phyloP scores from a whole-genome alignment of 2,113 vertebrate species.

The Falcunculus frontatus region DNA sequence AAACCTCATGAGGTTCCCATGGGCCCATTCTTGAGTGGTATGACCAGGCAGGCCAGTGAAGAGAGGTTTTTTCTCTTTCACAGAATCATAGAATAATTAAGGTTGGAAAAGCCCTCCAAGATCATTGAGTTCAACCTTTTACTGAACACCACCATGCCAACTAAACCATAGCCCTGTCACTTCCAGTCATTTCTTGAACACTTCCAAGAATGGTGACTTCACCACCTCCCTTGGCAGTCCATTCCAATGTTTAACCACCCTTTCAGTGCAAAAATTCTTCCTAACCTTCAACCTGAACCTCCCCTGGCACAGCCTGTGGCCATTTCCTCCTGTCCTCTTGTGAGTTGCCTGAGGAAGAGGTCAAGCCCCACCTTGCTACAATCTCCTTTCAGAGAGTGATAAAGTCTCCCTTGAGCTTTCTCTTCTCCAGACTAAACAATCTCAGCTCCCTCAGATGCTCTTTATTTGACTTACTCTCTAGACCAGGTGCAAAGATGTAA shows the following conservation, averaged over 20 bases:
- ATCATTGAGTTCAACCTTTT: not conserved
- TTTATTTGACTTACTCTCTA: not conserved
- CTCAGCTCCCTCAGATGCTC: not conserved
- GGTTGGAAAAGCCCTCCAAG: not conserved
- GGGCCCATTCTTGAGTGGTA: not conserved
- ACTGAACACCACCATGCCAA: not conserved
- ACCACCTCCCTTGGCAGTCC: not conserved
- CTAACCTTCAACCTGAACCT: not conserved
- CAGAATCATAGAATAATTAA: not conserved
- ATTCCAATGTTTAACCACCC: too few species aligned
- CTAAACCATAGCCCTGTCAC: not conserved
- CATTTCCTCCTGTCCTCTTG: not conserved
- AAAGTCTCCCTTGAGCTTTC: not conserved
- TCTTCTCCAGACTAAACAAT: not conserved
- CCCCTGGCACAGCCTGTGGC: not conserved
- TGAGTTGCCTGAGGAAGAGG: not conserved
- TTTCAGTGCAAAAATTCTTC: not conserved
- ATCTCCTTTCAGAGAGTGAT: not conserved
- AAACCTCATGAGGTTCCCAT: not conserved
- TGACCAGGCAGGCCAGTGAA: not conserved
- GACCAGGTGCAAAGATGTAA: not conserved
- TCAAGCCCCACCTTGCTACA: not conserved
- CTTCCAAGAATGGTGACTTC: not conserved
- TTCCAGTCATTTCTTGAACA: not conserved
- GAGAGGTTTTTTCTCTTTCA: not conserved